phyloP scores from a whole-genome alignment of 2,888 invertebrate genomes.

The Pheosia gnoma region DNA sequence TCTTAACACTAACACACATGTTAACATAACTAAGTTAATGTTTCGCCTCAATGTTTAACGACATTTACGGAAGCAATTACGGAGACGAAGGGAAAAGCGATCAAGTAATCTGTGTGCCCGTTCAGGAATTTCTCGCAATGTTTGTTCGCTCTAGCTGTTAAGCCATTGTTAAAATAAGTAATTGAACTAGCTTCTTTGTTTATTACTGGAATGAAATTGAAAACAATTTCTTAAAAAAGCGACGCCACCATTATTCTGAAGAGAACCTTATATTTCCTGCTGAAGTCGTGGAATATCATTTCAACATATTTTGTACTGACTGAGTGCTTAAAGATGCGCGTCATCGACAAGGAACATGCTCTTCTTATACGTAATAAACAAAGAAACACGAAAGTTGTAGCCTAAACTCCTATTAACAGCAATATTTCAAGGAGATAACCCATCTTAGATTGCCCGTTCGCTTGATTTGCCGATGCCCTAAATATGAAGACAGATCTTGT shows the following conservation, averaged over 20 bases:
- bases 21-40: background rate
- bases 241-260: too few relatives aligned
- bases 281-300: too few relatives aligned
- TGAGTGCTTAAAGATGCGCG: too few relatives aligned
- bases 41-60: slow-evolving; percentile 3
- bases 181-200: slow-evolving; percentile 12
- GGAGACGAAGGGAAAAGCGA: slow-evolving; percentile 10
- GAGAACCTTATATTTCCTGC: too few relatives aligned
- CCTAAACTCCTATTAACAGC: background rate
- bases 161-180: slow-evolving; percentile 15
- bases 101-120: slow-evolving; percentile 10
- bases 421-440: slow-evolving; percentile 1
- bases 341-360: too few relatives aligned
- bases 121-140: slow-evolving; percentile 3
- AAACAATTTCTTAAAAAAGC: too few relatives aligned
- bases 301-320: too few relatives aligned
- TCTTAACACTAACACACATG: too few relatives aligned
- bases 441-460: background rate
- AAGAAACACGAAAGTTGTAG: background rate
- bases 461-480: slow-evolving; percentile 5
- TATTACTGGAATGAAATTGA: too few relatives aligned
- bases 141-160: slow-evolving; percentile 11
- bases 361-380: too few relatives aligned
- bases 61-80: slow-evolving; percentile 9
- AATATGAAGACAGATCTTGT: slow-evolving; percentile 7